Evolutionary conservation across 2,888 invertebrate genomes (phyloP).

Genomic region (Steinernema scapterisci): DNA sequence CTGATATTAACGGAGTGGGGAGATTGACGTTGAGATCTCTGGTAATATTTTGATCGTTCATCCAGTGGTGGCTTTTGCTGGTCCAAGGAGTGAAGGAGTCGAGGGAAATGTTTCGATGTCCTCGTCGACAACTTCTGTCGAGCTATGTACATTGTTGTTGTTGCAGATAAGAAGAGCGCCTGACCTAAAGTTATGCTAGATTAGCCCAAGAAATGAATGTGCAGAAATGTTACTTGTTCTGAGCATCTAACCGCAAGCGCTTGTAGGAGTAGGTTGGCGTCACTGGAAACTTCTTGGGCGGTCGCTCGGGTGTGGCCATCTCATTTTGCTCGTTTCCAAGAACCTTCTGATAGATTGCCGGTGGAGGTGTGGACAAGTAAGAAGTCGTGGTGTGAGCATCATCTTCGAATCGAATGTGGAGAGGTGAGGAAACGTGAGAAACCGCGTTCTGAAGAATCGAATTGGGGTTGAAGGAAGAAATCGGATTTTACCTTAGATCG

Average conservation of each 20-base stretch:
- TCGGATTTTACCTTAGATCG: constrained; percentile 19
- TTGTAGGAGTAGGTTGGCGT: constrained; percentile 16
- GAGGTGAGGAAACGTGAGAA: neutral
- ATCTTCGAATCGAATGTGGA: constrained; percentile 8
- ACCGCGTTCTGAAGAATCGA: too few species aligned
- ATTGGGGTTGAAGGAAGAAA: constrained; percentile 3
- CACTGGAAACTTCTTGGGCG: neutral
- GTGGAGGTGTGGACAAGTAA: constrained; percentile 11
- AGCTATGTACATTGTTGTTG: constrained; percentile 11
- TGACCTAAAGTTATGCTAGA: neutral
- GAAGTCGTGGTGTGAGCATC: constrained; percentile 4
- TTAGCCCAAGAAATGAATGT: neutral
- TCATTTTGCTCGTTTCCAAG: constrained; percentile 18
- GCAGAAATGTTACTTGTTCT: neutral
- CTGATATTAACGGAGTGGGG: neutral
- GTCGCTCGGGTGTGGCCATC: neutral
- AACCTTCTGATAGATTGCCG: neutral
- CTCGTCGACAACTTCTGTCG: neutral
- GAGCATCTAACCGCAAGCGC: neutral
- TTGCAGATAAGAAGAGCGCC: neutral
- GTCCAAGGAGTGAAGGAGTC: neutral
- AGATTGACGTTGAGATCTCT: neutral
- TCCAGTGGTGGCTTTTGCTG: neutral
- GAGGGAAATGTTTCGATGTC: neutral
- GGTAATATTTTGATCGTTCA: neutral